Evolutionary conservation across 2,113 vertebrate genomes (phyloP).

Genomic region (Accipiter cooperii): DNA sequence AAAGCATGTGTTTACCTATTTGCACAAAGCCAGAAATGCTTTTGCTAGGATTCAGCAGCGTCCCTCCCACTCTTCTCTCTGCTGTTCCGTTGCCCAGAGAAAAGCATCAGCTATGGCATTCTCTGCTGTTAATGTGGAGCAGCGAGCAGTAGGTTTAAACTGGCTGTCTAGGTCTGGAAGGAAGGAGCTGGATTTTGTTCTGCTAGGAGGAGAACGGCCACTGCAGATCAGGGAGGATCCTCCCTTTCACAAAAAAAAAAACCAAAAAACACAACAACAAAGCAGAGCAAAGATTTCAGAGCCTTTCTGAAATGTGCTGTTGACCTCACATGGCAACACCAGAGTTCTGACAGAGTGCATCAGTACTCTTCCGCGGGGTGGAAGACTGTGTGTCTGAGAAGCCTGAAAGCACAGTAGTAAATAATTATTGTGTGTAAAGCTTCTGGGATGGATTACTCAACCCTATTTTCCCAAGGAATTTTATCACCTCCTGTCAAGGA

Average conservation of each 20-base stretch:
- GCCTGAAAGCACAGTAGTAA: background rate
- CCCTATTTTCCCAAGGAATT: background rate
- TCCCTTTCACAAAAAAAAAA: background rate
- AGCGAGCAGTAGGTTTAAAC: background rate
- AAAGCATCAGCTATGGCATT: background rate
- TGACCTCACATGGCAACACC: background rate
- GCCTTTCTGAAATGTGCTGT: background rate
- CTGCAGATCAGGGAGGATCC: background rate
- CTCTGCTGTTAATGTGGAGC: background rate
- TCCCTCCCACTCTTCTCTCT: background rate
- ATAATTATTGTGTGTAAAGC: background rate
- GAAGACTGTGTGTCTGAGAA: background rate
- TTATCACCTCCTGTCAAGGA: background rate
- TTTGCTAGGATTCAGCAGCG: background rate
- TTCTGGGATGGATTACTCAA: background rate
- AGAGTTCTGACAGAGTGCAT: background rate
- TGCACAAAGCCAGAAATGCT: background rate
- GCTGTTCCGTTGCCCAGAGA: background rate
- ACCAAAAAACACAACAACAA: background rate
- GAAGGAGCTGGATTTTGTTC: background rate
- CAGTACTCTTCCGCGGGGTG: rapidly evolving
- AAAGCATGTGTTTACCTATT: background rate
- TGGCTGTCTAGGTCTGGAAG: background rate
- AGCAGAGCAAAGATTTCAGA: background rate
- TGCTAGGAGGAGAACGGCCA: background rate